Base-by-base conservation (phyloP, 2,888 invertebrate genomes). In the Argyra leucocephala region DNA sequence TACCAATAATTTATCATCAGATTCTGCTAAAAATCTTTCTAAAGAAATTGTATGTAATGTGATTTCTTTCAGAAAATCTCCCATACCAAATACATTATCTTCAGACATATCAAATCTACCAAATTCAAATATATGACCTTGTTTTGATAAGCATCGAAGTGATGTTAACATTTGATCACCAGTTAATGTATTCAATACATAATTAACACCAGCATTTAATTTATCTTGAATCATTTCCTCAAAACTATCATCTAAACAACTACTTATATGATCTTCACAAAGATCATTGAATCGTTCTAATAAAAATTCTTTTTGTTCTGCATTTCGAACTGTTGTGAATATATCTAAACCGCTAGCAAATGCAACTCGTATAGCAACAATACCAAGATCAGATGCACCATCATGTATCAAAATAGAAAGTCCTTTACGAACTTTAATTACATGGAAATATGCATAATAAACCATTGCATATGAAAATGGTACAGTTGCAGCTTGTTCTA, bases 391-490 rank as follows among this genome's bases (percentile, higher is more conserved):
- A 58, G 84, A 84, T 69, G 82, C 82, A 10, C 80, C 79, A 3
- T 79, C 75, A 67, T 79, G 77, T 31, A 81, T 75, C 48, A 81
- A 68, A 31, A 82, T 69, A 36, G 75, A 75, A 65, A 80, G 76
- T 0, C 82, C 82, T 66, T 73, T 73, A 70, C 77, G 76, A 71
- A 85, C 80, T 67, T 80, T 77, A 58, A 85, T 87, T 66, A 82
- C 76, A 21, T 83, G 74, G 63, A 86, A 77, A 68, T 96, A 83
- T 65, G 95, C 93, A 80, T 94, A 95, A 81, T 91, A 86, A 75
- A 75, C 83, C 3, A 87, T 87, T 22, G 82, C 78, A 70, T 88
- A 88, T 7, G 83, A 86, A 7, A 83, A 82, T 1, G 88, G 88
- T 2, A 88, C 81, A 1, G 87, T 86, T 0, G 86, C 84, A 4